Evolutionary conservation across 2,888 invertebrate genomes (phyloP), one percentile per base, ranked within the genome.

Genomic region (Orthonychiurus folsomi): DNA sequence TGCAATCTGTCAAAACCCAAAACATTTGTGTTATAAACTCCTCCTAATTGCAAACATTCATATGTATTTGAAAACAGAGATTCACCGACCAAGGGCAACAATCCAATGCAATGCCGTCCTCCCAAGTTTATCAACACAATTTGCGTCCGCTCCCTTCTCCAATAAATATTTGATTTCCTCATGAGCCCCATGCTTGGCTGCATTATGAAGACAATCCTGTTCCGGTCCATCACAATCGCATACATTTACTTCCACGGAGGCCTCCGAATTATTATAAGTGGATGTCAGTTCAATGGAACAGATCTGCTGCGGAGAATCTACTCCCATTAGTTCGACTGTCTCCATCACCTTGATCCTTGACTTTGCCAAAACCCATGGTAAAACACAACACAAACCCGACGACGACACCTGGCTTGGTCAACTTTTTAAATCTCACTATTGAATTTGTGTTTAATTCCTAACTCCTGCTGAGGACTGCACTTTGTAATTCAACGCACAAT

Each of bases 21-120:
- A n/a, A n/a, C n/a, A n/a, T n/a, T n/a, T n/a, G n/a, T n/a, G n/a
- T n/a, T n/a, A n/a, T n/a, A n/a, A n/a, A n/a, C n/a, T n/a, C n/a
- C n/a, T n/a, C n/a, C n/a, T n/a, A n/a, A n/a, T n/a, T n/a, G n/a
- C n/a, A n/a, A n/a, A n/a, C n/a, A n/a, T n/a, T n/a, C n/a, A n/a
- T n/a, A n/a, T n/a, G n/a, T n/a, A n/a, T n/a, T n/a, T n/a, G n/a
- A n/a, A n/a, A n/a, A n/a, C n/a, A n/a, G n/a, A n/a, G n/a, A n/a
- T n/a, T n/a, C n/a, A 28, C 27, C 54, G 59, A 69, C 69, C 63
- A 25, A 63, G 55, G 12, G 63, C 50, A 12, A 91, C 84, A 1
- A 89, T 89, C 1, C 89, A 86, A 76, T 92, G 91, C 20, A 92
- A 77, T 0, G 91, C 85, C 0, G 89, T 89, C 56, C 90, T 80